These are phyloP conservation scores for Melanchra persicariae DNA, from an alignment of 2,888 invertebrate species.

Conservation along the genomic window DNA sequence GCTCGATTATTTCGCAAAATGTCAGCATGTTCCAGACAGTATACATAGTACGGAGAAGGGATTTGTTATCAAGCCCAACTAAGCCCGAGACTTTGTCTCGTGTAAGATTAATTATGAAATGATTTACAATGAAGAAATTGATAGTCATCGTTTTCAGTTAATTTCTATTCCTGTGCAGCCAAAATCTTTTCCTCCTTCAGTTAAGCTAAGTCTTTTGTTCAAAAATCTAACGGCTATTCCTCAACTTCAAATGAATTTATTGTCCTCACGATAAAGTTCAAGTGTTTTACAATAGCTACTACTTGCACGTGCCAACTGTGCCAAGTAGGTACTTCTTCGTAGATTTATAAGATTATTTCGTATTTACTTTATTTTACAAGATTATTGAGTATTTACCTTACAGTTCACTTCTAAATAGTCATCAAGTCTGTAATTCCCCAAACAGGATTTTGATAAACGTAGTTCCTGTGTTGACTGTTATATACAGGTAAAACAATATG, in stretches of 20 bases:
- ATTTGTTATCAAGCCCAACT: not conserved
- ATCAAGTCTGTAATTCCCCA: not conserved
- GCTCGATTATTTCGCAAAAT: too few relatives aligned
- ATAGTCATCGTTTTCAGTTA: not conserved
- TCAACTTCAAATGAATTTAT: not conserved
- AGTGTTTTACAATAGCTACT: constrained; percentile 37
- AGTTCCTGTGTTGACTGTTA: too few relatives aligned
- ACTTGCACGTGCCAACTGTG: constrained; percentile 19
- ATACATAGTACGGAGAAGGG: too few relatives aligned
- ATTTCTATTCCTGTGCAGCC: not conserved
- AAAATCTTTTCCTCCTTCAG: not conserved
- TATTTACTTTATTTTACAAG: not conserved
- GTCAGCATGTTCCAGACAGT: too few relatives aligned
- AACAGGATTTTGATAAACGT: too few relatives aligned
- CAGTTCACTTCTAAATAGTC: not conserved
- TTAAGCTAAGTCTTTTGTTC: not conserved
- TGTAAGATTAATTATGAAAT: too few relatives aligned
- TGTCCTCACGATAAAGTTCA: constrained; percentile 9
- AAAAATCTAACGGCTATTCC: not conserved
- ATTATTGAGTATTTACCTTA: constrained; percentile 17
- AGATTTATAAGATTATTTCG: constrained; percentile 2
- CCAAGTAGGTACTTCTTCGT: constrained; percentile 15
- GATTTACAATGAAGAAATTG: not conserved
- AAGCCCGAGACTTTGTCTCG: not conserved
- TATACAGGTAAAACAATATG: too few relatives aligned